Percentiles rank a stretch among this genome's conserved stretches.
phyloP scores from a whole-genome alignment of 2,888 invertebrate genomes.

The Archips xylosteana region DNA sequence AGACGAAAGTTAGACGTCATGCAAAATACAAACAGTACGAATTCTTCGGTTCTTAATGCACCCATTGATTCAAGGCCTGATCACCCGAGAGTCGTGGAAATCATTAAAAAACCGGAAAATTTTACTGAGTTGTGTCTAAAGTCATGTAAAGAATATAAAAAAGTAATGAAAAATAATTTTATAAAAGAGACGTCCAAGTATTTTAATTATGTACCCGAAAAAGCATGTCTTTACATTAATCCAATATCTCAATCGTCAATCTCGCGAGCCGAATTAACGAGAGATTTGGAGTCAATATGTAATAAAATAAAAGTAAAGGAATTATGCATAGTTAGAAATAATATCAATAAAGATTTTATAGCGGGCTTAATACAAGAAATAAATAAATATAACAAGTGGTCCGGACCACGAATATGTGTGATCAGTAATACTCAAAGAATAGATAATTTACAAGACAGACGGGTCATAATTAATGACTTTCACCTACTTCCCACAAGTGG shows the following conservation, averaged over 20 bases:
- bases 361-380: too few relatives aligned
- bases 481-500: too few relatives aligned
- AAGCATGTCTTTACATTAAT: conserved; percentile 61
- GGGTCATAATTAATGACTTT: too few relatives aligned
- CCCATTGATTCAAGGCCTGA: conserved; percentile 8
- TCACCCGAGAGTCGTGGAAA: conserved; percentile 22
- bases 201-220: neutral
- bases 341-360: too few relatives aligned
- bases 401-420: too few relatives aligned
- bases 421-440: too few relatives aligned
- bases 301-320: conserved; percentile 3
- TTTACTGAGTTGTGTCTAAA: neutral
- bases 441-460: too few relatives aligned
- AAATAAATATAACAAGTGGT: too few relatives aligned
- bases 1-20: neutral
- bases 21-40: neutral
- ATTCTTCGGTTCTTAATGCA: neutral
- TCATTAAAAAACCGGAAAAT: conserved; percentile 10
- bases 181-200: neutral
- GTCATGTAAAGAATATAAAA: neutral
- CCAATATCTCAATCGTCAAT: conserved; percentile 43
- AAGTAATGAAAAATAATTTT: neutral
- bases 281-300: conserved; percentile 8
- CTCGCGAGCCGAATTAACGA: conserved; percentile 43
- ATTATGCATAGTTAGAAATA: conserved; percentile 8